phyloP scores from a whole-genome alignment of 2,888 invertebrate genomes.

The Polydrusus cervinus region DNA sequence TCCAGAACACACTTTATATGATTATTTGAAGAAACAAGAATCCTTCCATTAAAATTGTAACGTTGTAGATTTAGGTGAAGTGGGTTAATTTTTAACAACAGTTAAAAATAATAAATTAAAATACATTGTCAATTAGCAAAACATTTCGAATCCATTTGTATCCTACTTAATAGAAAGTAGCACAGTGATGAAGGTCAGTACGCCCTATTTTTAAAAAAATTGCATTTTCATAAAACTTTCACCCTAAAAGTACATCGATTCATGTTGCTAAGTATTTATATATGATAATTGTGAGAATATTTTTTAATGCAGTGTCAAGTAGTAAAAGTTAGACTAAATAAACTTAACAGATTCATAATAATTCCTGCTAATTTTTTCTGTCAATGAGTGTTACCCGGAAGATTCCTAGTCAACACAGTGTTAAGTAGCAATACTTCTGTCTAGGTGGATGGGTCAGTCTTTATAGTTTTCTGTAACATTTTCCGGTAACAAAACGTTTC shows the following conservation, averaged over 20 bases:
- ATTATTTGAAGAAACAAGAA: no score
- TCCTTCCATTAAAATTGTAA: no score
- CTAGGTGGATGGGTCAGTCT: background rate
- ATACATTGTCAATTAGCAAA: no score
- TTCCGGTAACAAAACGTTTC: background rate
- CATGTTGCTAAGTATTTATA: background rate
- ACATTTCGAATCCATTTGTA: no score
- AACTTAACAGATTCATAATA: slow-evolving; percentile 3
- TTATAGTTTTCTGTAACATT: background rate
- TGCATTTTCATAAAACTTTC: slow-evolving; percentile 16
- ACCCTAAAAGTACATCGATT: slow-evolving; percentile 38
- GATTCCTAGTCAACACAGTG: background rate
- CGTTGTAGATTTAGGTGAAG: no score
- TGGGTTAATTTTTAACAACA: no score
- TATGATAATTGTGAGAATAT: slow-evolving; percentile 32
- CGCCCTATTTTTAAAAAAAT: background rate
- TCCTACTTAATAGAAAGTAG: slow-evolving; percentile 11
- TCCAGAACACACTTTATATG: no score
- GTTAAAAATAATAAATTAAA: no score
- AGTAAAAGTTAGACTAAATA: slow-evolving; percentile 35
- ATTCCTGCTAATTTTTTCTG: slow-evolving; percentile 7
- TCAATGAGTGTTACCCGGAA: background rate
- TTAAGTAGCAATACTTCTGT: slow-evolving; percentile 2
- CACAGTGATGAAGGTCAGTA: slow-evolving; percentile 5
- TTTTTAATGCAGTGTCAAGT: slow-evolving; percentile 24